A percentile compares a stretch with the other conserved stretches of the same genome.
Evolutionary conservation across 2,113 vertebrate species (phyloP).

Genomic region (Elachura formosa): DNA sequence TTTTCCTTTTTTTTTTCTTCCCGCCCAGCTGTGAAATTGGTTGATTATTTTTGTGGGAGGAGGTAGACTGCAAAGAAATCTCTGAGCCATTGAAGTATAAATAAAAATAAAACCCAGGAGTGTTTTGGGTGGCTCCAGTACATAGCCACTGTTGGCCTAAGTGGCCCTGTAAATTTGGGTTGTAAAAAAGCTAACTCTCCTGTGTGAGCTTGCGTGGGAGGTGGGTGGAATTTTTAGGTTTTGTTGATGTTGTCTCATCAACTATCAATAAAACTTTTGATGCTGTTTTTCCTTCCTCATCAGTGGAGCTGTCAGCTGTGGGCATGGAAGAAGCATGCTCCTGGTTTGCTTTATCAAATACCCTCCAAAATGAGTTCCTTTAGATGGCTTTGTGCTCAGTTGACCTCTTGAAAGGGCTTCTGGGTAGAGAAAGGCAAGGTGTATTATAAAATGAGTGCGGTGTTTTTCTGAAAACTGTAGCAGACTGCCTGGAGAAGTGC

Average conservation of each 20-base stretch:
- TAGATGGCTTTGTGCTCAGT: not conserved
- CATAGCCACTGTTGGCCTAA: not conserved
- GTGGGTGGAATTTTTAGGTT: not conserved
- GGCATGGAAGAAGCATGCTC: not conserved
- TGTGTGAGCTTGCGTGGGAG: not conserved
- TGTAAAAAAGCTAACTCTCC: not conserved
- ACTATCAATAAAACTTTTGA: not conserved
- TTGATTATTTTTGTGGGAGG: not conserved
- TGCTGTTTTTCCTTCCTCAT: not conserved
- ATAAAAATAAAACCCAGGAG: not conserved
- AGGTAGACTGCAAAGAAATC: not conserved
- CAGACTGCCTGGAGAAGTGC: not conserved
- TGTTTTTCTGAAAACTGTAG: not conserved
- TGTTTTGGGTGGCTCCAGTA: not conserved
- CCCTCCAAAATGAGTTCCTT: not conserved
- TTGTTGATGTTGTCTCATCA: not conserved
- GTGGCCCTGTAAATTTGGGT: not conserved
- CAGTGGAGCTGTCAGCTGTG: not conserved
- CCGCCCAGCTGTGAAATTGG: not conserved
- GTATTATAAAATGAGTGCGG: not conserved
- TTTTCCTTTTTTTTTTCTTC: not conserved
- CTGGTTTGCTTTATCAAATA: not conserved
- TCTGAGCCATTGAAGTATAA: not conserved
- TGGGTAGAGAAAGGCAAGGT: not conserved
- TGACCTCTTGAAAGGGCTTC: not conserved